Base-by-base conservation (phyloP, 2,888 invertebrate species). In the Physocephala rufipes region DNA sequence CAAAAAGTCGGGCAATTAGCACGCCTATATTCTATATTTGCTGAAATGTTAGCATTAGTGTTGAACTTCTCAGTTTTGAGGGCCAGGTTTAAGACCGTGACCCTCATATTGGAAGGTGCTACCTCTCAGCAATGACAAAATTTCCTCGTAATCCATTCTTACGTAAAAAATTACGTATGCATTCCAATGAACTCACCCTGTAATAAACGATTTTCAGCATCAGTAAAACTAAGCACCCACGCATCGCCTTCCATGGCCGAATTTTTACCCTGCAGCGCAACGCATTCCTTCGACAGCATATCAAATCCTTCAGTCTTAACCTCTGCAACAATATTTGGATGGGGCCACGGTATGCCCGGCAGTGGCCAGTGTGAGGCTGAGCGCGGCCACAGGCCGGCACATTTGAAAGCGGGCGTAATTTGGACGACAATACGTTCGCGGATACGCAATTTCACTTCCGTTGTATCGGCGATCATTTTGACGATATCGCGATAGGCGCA, bases 281-380 rank as follows among this genome's bases (percentile, higher is more conserved):
- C 89, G 82, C 93, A 93, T 85, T 96, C 95, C 86, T 95, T 95
- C 36, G 95, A 96, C 51, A 97, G 87, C 82, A 97, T 89, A 83
- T 97, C 96, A 87, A 98, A 97, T 2, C 97, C 97, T 87, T 97
- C 96, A 7, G 95, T 93, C 88, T 97, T 97, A 47, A 97, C 96
- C 87, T 96, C 95, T 51, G 95, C 94, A 3, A 96, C 95, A 77
- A 96, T 90, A 82, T 94, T 94, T 0, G 95, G 95, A 87, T 94
- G 94, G 13, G 97, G 97, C 97, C 97, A 97, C 3, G 95, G 93
- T 75, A 95, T 93, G 75, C 94, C 94, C 2, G 95, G 93, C 73
- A 94, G 88, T 2, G 97, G 97, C 97, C 97, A 97, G 84, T 96
- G 96, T 15, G 95, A 93, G 0, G 97, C 97, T 21, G 95, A 95